Conservation (phyloP, 64 coral and sea anemone species). For the Stylophora pistillata region DNA sequence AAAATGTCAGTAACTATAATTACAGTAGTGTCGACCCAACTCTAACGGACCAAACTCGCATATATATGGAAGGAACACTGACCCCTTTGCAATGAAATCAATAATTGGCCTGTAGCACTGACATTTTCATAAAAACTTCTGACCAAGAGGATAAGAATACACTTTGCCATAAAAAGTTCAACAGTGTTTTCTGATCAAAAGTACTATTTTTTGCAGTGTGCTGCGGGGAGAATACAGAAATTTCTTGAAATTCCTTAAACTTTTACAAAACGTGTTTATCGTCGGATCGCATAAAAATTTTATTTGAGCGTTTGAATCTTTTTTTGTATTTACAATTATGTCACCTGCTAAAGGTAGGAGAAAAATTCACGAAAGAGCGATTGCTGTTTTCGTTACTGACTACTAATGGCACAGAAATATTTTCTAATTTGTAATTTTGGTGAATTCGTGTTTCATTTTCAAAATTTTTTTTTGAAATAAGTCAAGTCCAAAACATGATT, state of each 20-base stretch:
- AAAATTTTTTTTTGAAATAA: too few species aligned
- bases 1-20: background rate
- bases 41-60: background rate
- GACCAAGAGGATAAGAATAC: too few species aligned
- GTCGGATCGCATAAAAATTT: conserved; percentile 16
- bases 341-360: conserved; percentile 8
- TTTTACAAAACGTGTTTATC: conserved; percentile 34
- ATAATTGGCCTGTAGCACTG: too few species aligned
- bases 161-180: background rate
- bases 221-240: background rate
- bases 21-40: background rate
- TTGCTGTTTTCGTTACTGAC: too few species aligned
- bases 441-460: too few species aligned
- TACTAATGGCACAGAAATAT: too few species aligned
- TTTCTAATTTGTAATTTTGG: too few species aligned
- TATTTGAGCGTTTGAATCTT: background rate
- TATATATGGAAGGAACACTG: too few species aligned
- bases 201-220: background rate
- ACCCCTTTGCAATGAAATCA: too few species aligned
- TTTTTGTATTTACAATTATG: background rate
- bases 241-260: background rate
- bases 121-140: too few species aligned
- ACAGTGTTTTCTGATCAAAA: background rate
- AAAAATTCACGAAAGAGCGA: background rate
- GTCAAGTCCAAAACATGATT: too few species aligned